phyloP scores from a whole-genome alignment of 2,797 vertebrate genomes.

The Chloroceryle amazona region DNA sequence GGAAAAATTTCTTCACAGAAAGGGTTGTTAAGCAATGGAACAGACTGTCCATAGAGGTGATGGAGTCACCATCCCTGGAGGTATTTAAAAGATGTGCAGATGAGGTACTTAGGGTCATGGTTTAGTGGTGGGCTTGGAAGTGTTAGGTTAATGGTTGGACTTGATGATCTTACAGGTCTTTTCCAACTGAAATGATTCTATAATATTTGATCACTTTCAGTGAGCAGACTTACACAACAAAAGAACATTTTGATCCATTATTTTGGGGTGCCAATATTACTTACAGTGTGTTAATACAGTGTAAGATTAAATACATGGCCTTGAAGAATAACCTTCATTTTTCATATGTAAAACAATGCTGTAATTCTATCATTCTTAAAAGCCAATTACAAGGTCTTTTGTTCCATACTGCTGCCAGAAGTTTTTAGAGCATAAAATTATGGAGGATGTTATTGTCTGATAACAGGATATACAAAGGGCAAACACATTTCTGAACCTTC shows the following conservation, averaged over 20 bases:
- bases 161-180: no score
- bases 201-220: not conserved
- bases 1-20: no score
- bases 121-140: no score
- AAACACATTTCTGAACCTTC: slow-evolving; percentile 18
- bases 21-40: no score
- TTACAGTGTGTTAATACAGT: not conserved
- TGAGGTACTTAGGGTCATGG: no score
- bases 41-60: no score
- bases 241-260: not conserved
- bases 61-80: no score
- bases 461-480: slow-evolving; percentile 57
- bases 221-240: not conserved
- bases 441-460: slow-evolving; percentile 41
- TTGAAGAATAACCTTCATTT: slow-evolving; percentile 51
- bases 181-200: no score
- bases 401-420: slow-evolving; percentile 51
- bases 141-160: no score
- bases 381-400: slow-evolving; percentile 58
- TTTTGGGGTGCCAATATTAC: not conserved
- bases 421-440: slow-evolving; percentile 58
- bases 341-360: slow-evolving; percentile 29
- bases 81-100: no score
- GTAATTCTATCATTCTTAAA: slow-evolving; percentile 65
- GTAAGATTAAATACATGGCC: not conserved